phyloP scores from a whole-genome alignment of 2,113 vertebrate species.

The Dicerorhinus sumatrensis region DNA sequence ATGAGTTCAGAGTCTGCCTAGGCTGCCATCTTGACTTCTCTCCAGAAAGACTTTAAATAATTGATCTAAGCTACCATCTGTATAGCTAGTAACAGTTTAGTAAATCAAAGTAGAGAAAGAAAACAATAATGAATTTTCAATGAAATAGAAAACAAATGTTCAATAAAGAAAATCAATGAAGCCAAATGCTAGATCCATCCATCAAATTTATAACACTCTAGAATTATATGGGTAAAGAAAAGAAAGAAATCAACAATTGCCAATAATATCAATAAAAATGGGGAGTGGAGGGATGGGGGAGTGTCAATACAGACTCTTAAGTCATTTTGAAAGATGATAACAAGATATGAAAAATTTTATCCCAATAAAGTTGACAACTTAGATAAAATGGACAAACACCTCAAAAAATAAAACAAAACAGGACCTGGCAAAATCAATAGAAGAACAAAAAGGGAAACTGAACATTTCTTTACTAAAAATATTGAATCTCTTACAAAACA shows the following conservation, averaged over 20 bases:
- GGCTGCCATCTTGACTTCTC: too few species aligned
- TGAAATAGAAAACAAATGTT: background rate
- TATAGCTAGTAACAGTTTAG: background rate
- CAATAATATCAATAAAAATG: background rate
- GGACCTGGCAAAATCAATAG: background rate
- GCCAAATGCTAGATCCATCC: background rate
- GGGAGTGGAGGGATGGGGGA: accelerated
- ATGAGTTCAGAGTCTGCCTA: too few species aligned
- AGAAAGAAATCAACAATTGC: background rate
- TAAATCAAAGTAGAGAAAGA: background rate
- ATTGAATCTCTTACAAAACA: background rate
- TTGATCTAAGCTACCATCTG: background rate
- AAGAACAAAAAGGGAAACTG: background rate
- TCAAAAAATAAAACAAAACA: background rate
- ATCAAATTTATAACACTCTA: background rate
- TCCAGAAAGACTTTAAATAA: background rate
- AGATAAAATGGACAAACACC: background rate
- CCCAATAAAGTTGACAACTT: background rate
- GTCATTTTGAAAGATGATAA: background rate
- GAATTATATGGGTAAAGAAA: background rate
- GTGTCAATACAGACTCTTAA: background rate
- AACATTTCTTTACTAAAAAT: background rate
- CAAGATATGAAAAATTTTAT: background rate
- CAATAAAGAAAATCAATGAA: background rate
- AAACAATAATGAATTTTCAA: background rate